Percentiles rank a stretch among this genome's conserved stretches.
phyloP scores from a whole-genome alignment of 2,888 invertebrate genomes.

The Ceratothoa steindachneri region DNA sequence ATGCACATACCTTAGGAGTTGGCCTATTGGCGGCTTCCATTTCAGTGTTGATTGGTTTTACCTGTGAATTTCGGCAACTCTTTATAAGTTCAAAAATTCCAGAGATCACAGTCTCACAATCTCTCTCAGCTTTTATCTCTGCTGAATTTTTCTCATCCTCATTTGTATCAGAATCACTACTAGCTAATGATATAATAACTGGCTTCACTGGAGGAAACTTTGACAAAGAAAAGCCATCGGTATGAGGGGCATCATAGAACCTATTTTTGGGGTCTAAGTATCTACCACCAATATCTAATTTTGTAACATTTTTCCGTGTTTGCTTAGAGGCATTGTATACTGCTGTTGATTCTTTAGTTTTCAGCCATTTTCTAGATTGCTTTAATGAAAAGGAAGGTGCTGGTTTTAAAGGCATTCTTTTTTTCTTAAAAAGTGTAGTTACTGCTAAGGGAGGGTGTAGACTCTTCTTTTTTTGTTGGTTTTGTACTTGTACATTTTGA shows the following conservation, averaged over 20 bases:
- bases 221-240: neutral
- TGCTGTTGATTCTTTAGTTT: neutral
- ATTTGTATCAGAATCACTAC: neutral
- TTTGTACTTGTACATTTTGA: neutral
- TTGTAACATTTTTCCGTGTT: neutral
- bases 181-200: neutral
- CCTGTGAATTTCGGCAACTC: neutral
- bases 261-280: neutral
- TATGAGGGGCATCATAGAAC: neutral
- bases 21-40: neutral
- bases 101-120: neutral
- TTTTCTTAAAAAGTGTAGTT: no score
- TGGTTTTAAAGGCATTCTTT: no score
- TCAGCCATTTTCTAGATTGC: neutral
- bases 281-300: neutral
- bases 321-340: neutral
- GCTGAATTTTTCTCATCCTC: neutral
- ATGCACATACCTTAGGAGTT: neutral
- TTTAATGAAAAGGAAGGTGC: neutral
- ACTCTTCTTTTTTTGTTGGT: no score
- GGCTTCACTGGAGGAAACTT: slow-evolving; percentile 5
- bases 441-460: no score
- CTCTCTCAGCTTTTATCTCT: neutral
- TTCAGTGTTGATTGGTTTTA: no score
- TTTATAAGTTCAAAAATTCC: neutral